phyloP scores from a whole-genome alignment of 1,140 invertebrate genomes.

The Marisa cornuarietis region DNA sequence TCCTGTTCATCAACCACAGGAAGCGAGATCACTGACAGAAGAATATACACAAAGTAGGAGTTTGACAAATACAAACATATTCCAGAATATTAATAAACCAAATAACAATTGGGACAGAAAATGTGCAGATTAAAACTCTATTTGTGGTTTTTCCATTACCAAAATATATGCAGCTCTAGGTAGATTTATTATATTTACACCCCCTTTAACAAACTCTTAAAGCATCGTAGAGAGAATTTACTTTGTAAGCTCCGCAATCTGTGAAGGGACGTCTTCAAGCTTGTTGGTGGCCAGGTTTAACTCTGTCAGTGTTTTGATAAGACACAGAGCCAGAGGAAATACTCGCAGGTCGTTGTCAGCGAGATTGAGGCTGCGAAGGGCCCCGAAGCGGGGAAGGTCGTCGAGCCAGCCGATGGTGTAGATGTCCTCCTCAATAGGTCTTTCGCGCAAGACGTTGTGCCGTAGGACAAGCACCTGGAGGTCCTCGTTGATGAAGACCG shows the following conservation, averaged over 20 bases:
- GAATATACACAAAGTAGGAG: neutral
- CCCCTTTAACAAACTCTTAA: too few relatives aligned
- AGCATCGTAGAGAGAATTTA: conserved; percentile 25
- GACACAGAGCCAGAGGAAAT: conserved; percentile 60
- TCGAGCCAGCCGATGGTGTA: conserved; percentile 57
- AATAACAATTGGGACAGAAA: too few relatives aligned
- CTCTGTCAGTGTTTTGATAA: conserved; percentile 59
- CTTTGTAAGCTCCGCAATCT: conserved; percentile 59
- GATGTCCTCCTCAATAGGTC: conserved; percentile 65
- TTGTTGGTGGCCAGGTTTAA: conserved; percentile 65
- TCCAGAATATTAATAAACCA: neutral
- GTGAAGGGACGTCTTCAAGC: conserved; percentile 59
- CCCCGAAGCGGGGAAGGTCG: conserved; percentile 52
- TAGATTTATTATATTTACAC: too few relatives aligned
- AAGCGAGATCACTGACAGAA: too few relatives aligned
- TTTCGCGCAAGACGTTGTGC: conserved; percentile 61
- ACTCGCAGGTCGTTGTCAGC: conserved; percentile 61
- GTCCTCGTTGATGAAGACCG: conserved; percentile 64
- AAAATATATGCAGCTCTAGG: too few relatives aligned
- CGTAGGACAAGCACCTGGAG: conserved; percentile 61
- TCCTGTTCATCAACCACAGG: too few relatives aligned
- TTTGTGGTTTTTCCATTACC: too few relatives aligned
- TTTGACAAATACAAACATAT: neutral
- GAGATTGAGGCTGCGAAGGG: conserved; percentile 61
- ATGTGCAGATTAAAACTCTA: too few relatives aligned